phyloP scores from a whole-genome alignment of 2,797 vertebrate genomes.

The Pangasius sanitwongsei region DNA sequence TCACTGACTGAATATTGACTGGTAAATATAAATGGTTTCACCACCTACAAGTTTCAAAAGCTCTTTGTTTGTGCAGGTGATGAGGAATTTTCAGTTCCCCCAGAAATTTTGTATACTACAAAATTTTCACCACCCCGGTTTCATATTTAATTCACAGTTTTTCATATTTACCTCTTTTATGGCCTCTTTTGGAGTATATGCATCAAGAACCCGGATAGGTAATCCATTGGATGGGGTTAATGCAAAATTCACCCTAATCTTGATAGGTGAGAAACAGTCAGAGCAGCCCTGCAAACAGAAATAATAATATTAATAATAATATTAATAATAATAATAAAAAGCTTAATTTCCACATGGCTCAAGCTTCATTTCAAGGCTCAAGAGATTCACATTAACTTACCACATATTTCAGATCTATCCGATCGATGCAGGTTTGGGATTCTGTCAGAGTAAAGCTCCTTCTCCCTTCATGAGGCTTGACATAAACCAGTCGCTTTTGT shows the following conservation, averaged over 20 bases:
- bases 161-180: constrained; percentile 41
- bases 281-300: constrained; percentile 57
- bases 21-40: background rate
- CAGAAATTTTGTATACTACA: background rate
- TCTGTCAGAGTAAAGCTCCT: background rate
- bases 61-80: background rate
- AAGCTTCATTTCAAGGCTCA: background rate
- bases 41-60: background rate
- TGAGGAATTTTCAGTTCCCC: background rate
- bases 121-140: background rate
- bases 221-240: constrained; percentile 8
- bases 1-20: background rate
- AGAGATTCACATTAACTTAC: constrained; percentile 44
- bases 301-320: background rate
- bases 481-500: constrained; percentile 66
- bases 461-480: background rate
- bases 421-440: background rate
- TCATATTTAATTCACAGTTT: background rate
- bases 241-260: constrained; percentile 56
- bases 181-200: constrained; percentile 48
- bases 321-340: background rate
- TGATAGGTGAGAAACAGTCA: constrained; percentile 63
- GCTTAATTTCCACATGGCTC: too few relatives aligned
- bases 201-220: constrained; percentile 55
- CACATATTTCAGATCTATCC: constrained; percentile 41